phyloP scores from a whole-genome alignment of 2,797 vertebrate genomes.

The Erithacus rubecula region DNA sequence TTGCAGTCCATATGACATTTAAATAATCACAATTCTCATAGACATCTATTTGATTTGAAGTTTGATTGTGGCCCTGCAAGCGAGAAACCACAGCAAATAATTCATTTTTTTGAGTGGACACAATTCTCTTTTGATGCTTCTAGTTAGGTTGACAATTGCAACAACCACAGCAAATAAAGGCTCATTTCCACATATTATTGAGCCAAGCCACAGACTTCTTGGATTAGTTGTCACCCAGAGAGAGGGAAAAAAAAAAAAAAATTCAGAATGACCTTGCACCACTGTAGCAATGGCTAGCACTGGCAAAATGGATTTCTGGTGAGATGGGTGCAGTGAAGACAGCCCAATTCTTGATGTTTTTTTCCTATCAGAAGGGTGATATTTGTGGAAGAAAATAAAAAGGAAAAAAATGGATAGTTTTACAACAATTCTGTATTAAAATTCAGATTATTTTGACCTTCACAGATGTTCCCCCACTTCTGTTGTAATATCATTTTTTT shows the following conservation, averaged over 20 bases:
- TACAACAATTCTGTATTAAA: background rate
- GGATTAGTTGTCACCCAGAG: conserved; percentile 44
- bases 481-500: conserved; percentile 12
- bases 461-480: conserved; percentile 21
- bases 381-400: background rate
- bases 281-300: background rate
- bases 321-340: background rate
- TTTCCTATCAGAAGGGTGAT: background rate
- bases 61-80: background rate
- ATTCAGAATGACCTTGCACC: conserved; percentile 63
- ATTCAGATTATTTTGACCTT: conserved; percentile 56
- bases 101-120: background rate
- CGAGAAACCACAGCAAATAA: background rate
- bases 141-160: conserved; percentile 8
- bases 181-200: conserved; percentile 52
- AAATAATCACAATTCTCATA: conserved; percentile 23
- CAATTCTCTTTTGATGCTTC: background rate
- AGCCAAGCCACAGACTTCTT: conserved; percentile 42
- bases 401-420: background rate
- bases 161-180: conserved; percentile 45
- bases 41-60: background rate
- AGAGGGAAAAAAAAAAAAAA: conserved; percentile 41
- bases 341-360: background rate
- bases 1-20: background rate
- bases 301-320: conserved; percentile 17